Evolutionary conservation across 2,888 invertebrate species (phyloP).

Genomic region (Abscondita cerata): DNA sequence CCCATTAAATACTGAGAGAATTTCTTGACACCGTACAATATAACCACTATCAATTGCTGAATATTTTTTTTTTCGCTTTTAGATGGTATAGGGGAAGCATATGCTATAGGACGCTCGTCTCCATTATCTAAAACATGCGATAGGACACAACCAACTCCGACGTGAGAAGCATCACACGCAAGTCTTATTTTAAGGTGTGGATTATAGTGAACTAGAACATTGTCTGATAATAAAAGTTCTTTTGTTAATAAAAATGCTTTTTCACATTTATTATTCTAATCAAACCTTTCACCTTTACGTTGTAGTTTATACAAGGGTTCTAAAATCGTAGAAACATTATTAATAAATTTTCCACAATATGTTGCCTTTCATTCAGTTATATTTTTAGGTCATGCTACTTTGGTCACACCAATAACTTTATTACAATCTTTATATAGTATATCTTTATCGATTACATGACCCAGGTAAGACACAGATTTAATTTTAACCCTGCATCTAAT

Average conservation of each 20-base stretch:
- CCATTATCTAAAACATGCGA: neutral
- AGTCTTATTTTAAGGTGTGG: neutral
- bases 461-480: too few species aligned
- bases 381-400: neutral
- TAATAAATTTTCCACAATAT: too few species aligned
- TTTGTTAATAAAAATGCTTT: neutral
- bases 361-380: neutral
- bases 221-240: neutral
- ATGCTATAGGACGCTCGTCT: neutral
- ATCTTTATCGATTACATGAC: too few species aligned
- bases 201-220: neutral
- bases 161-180: neutral
- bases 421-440: neutral
- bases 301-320: too few species aligned
- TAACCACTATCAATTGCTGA: neutral
- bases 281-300: too few species aligned
- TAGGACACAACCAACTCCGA: neutral
- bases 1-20: too few species aligned
- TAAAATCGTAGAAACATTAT: too few species aligned
- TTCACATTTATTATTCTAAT: too few species aligned
- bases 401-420: neutral
- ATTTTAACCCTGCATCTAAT: too few species aligned
- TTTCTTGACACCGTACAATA: neutral
- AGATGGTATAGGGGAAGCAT: neutral
- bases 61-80: neutral